These are phyloP conservation scores for Caenorhabditis afra DNA, from an alignment of 2,888 invertebrate genomes.

Conservation along the genomic window DNA sequence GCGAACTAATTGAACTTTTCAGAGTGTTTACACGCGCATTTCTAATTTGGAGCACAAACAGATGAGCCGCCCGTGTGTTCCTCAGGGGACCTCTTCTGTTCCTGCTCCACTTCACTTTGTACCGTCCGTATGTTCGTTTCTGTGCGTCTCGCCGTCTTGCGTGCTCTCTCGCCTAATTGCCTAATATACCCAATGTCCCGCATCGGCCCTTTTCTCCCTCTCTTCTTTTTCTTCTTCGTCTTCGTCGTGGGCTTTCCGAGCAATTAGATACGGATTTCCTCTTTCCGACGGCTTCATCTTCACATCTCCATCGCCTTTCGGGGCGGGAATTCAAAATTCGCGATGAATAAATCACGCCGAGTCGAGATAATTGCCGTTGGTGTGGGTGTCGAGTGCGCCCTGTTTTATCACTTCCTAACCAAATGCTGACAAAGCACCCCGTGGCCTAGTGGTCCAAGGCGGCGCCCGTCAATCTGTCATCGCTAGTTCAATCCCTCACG, in stretches of 20 bases:
- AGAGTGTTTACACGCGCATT: slow-evolving; percentile 18
- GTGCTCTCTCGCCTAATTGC: slow-evolving; percentile 27
- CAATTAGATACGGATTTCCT: slow-evolving; percentile 26
- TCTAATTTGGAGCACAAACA: slow-evolving; percentile 22
- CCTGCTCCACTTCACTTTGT: slow-evolving; percentile 22
- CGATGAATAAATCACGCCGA: background rate
- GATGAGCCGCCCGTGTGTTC: slow-evolving; percentile 23
- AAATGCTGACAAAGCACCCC: background rate
- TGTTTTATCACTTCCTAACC: too few relatives aligned
- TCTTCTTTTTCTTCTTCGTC: too few relatives aligned
- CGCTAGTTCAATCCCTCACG: background rate
- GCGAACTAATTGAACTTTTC: slow-evolving; percentile 28
- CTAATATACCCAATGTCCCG: slow-evolving; percentile 25
- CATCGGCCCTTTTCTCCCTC: slow-evolving; percentile 2
- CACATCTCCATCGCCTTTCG: too few relatives aligned
- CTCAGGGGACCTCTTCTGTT: slow-evolving; percentile 16
- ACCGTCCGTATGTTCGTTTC: slow-evolving; percentile 46
- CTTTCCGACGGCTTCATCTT: background rate
- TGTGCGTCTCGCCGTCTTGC: background rate
- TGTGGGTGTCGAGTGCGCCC: too few relatives aligned
- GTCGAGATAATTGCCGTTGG: background rate
- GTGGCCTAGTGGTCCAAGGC: background rate
- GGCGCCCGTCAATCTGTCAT: background rate
- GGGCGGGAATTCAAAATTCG: background rate
- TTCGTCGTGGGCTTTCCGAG: slow-evolving; percentile 8